Conservation (phyloP, 2,888 invertebrate genomes). For the Pandemis heparana region DNA sequence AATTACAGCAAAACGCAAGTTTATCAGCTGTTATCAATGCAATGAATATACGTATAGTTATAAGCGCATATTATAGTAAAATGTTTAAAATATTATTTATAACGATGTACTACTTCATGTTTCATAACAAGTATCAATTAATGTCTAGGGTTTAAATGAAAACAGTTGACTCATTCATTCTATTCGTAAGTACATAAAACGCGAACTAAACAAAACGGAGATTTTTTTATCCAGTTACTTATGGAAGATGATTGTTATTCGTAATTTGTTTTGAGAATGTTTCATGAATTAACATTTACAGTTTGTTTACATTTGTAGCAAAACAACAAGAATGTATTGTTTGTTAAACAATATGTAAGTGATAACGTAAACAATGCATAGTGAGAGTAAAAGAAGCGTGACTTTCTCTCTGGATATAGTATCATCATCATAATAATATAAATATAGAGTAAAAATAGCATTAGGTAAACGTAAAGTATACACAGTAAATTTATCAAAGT, state of each 20-base stretch:
- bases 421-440: neutral
- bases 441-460: neutral
- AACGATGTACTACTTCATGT: no score
- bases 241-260: neutral
- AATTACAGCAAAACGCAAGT: neutral
- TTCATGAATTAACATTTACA: neutral
- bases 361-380: neutral
- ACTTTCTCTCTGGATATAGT: neutral
- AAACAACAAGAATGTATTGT: slow-evolving; percentile 26
- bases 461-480: no score
- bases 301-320: neutral
- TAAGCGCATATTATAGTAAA: no score
- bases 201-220: neutral
- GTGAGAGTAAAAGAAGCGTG: neutral
- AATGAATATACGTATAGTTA: neutral
- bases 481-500: no score
- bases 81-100: no score
- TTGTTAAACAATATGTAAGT: slow-evolving; percentile 19
- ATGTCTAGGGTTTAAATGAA: no score
- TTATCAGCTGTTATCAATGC: neutral
- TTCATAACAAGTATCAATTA: no score
- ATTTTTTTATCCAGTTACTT: neutral
- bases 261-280: neutral
- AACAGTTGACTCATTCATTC: no score
- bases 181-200: no score